phyloP scores from a whole-genome alignment of 1,140 invertebrate genomes.

The Mactra quadrangularis region DNA sequence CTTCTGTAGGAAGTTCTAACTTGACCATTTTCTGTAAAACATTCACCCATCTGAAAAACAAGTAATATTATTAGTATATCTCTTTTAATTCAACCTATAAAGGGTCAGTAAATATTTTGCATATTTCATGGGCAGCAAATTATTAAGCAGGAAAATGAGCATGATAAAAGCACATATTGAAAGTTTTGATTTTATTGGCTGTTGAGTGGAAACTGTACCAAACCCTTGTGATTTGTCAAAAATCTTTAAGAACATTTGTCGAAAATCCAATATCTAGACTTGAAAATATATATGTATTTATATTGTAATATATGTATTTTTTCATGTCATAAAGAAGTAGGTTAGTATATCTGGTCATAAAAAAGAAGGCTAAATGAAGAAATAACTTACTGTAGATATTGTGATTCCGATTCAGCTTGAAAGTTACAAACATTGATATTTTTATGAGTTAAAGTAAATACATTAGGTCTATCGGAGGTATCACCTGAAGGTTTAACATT shows the following conservation, averaged over 20 bases:
- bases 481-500: slow-evolving; percentile 79
- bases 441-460: slow-evolving; percentile 86
- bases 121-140: background rate
- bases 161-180: background rate
- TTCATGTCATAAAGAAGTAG: too few relatives aligned
- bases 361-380: too few relatives aligned
- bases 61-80: too few relatives aligned
- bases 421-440: slow-evolving; percentile 85
- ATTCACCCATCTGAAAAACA: slow-evolving; percentile 77
- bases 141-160: background rate
- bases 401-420: slow-evolving; percentile 84
- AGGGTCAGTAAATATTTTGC: too few relatives aligned
- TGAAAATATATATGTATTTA: too few relatives aligned
- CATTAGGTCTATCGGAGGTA: slow-evolving; percentile 83
- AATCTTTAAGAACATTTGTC: too few relatives aligned
- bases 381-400: slow-evolving; percentile 84
- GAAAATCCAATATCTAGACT: too few relatives aligned
- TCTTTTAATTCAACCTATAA: too few relatives aligned
- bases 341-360: too few relatives aligned
- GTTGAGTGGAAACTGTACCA: too few relatives aligned
- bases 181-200: background rate
- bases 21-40: slow-evolving; percentile 75
- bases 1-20: slow-evolving; percentile 74
- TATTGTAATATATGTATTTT: too few relatives aligned
- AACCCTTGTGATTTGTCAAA: too few relatives aligned